These are phyloP conservation scores for Sclerurus mexicanus DNA, from an alignment of 2,113 vertebrate species.

Conservation along the genomic window DNA sequence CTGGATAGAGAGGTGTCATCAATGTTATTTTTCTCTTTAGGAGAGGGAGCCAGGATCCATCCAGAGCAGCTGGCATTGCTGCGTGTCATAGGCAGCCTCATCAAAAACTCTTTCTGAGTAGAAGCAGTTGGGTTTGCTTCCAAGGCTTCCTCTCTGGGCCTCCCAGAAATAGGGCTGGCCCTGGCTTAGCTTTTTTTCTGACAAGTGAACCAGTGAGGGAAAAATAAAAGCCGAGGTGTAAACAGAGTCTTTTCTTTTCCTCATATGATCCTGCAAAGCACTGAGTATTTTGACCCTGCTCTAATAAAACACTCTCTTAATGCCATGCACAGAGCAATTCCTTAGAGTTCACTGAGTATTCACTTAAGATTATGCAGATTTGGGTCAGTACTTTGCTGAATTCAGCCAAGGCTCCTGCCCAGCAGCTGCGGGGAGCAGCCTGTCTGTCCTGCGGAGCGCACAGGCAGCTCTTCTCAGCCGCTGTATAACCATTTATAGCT, in stretches of 20 bases:
- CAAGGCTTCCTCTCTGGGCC: not conserved
- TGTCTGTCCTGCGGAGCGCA: not conserved
- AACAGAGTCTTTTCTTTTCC: slow-evolving; percentile 38
- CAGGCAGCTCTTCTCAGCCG: not conserved
- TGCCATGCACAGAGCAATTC: not conserved
- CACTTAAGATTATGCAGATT: slow-evolving; percentile 42
- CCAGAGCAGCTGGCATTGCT: not conserved
- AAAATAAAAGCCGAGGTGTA: slow-evolving; percentile 44
- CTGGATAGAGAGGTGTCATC: not conserved
- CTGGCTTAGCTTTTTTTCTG: not conserved
- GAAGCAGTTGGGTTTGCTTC: slow-evolving; percentile 7
- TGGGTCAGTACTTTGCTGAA: not conserved
- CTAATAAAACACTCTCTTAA: not conserved
- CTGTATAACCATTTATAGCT: not conserved
- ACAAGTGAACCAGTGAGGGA: slow-evolving; percentile 16
- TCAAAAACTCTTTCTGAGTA: not conserved
- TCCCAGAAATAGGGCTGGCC: not conserved
- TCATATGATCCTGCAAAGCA: slow-evolving; percentile 1
- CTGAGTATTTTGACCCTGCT: not conserved
- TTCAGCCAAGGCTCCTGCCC: not conserved
- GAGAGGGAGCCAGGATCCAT: not conserved
- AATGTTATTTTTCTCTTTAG: not conserved
- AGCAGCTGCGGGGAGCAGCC: not conserved
- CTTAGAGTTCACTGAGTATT: slow-evolving; percentile 38
- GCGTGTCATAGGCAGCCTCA: not conserved